phyloP scores from a whole-genome alignment of 2,888 invertebrate genomes.

The Willowsia nigromaculata region DNA sequence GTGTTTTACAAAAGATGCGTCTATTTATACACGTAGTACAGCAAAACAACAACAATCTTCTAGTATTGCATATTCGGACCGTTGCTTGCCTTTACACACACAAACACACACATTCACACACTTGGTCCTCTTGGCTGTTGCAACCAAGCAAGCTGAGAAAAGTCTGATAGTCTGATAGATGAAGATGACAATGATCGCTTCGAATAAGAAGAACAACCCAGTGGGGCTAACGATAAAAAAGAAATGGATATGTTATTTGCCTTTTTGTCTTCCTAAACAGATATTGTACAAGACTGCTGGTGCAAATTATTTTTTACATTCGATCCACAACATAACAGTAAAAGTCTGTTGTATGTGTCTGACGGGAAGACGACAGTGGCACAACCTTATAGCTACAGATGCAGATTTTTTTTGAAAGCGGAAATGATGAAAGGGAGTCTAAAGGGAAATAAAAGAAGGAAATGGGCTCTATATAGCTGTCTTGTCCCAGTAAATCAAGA shows the following conservation, averaged over 20 bases:
- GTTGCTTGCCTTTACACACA: background rate
- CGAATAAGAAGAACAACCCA: background rate
- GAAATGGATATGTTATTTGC: conserved; percentile 2
- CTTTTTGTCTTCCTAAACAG: background rate
- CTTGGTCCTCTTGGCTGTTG: background rate
- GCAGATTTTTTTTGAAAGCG: background rate
- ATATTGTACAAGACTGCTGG: background rate
- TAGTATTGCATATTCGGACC: background rate
- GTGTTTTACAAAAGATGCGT: background rate
- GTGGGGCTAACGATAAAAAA: background rate
- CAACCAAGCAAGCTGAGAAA: background rate
- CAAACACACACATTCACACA: background rate
- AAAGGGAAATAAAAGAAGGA: conserved; percentile 26
- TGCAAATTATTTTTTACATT: background rate
- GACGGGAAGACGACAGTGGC: background rate
- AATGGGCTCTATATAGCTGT: conserved; percentile 33
- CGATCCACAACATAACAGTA: background rate
- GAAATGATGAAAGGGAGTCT: conserved; percentile 30
- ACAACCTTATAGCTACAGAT: background rate
- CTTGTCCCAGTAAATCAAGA: conserved; percentile 29
- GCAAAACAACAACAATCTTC: background rate
- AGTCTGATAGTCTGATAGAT: background rate
- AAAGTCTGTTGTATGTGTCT: background rate
- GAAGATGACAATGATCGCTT: conserved; percentile 4
- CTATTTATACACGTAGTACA: conserved; percentile 4